phyloP scores from a whole-genome alignment of 2,797 vertebrate species.

The Schizopygopsis pylzovi region DNA sequence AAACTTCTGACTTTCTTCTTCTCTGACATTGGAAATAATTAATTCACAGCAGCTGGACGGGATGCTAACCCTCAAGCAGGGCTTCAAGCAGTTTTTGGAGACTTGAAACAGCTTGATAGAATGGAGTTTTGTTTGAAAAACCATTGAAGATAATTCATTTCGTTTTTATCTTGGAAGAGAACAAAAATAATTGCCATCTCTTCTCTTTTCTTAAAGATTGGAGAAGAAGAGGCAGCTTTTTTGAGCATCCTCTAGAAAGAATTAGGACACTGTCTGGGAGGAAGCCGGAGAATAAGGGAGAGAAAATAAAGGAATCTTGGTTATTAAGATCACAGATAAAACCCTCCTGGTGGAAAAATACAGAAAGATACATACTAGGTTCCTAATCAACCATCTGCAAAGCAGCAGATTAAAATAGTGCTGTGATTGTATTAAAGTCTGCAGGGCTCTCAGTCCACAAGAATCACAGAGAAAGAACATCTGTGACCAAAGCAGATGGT shows the following conservation, averaged over 20 bases:
- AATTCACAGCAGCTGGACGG: background rate
- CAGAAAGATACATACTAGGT: background rate
- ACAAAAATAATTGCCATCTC: constrained; percentile 24
- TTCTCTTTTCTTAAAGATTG: background rate
- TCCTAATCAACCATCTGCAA: constrained; percentile 24
- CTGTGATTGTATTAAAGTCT: constrained; percentile 35
- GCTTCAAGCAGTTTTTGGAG: background rate
- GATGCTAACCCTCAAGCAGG: background rate
- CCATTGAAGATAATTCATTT: background rate
- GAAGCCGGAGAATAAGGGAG: background rate
- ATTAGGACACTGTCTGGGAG: constrained; percentile 17
- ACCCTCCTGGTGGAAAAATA: background rate
- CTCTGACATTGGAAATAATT: background rate
- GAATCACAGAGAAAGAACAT: constrained; percentile 5
- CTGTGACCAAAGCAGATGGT: constrained; percentile 12
- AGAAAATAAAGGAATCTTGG: background rate
- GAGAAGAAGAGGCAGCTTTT: background rate
- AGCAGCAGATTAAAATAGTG: constrained; percentile 8
- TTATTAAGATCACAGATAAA: constrained; percentile 43
- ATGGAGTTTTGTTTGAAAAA: constrained; percentile 22
- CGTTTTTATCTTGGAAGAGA: background rate
- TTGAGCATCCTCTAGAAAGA: constrained; percentile 24
- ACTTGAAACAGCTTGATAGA: constrained; percentile 1
- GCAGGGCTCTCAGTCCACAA: background rate
- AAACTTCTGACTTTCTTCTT: background rate